A percentile compares a stretch with the other conserved stretches of the same genome.
Evolutionary conservation across 2,888 invertebrate genomes (phyloP).

Genomic region (Pseudanteris insignis): DNA sequence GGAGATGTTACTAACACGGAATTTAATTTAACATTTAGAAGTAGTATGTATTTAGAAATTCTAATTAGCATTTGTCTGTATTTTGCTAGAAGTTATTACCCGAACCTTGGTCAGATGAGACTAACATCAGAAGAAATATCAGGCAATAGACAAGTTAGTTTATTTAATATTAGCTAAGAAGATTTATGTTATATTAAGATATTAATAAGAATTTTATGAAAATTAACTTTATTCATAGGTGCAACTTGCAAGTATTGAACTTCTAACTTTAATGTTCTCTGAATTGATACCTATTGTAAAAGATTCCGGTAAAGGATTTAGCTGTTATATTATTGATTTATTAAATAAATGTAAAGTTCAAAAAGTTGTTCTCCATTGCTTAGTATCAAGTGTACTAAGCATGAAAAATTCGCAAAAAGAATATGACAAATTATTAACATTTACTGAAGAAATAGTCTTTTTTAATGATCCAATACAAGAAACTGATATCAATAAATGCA

Average conservation of each 20-base stretch:
- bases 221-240: conserved; percentile 66
- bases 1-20: conserved; percentile 73
- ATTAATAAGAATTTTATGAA: too few species aligned
- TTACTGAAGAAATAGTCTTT: conserved; percentile 78
- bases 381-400: conserved; percentile 79
- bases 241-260: conserved; percentile 79
- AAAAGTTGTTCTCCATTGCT: conserved; percentile 82
- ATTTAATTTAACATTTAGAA: conserved; percentile 75
- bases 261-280: conserved; percentile 76
- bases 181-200: neutral
- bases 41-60: conserved; percentile 84
- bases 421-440: conserved; percentile 69
- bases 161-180: neutral
- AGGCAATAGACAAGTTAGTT: conserved; percentile 73
- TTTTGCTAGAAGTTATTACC: conserved; percentile 82
- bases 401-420: conserved; percentile 66
- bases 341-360: conserved; percentile 83
- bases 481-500: conserved; percentile 61
- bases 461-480: conserved; percentile 74
- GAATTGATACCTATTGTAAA: conserved; percentile 79
- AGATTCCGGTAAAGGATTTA: conserved; percentile 80
- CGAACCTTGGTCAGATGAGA: conserved; percentile 75
- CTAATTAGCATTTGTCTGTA: conserved; percentile 80
- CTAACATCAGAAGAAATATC: conserved; percentile 76
- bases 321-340: conserved; percentile 79